These are phyloP conservation scores for Vidua macroura DNA, from an alignment of 2,113 vertebrate genomes.

Conservation along the genomic window DNA sequence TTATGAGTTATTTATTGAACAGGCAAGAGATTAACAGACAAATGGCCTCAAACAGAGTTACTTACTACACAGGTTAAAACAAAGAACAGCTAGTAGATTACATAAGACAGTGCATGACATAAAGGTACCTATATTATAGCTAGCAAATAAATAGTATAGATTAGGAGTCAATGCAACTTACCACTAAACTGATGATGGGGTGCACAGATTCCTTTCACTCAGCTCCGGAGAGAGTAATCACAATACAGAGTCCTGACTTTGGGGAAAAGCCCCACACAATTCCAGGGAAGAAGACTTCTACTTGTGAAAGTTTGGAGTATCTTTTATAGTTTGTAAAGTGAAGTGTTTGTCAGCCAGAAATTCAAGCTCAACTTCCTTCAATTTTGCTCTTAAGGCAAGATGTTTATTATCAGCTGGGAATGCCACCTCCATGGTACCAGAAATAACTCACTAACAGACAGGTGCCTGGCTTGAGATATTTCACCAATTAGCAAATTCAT, in stretches of 20 bases:
- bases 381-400: neutral
- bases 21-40: neutral
- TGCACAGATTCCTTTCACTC: neutral
- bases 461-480: neutral
- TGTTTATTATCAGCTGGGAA: neutral
- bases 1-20: neutral
- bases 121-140: neutral
- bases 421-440: neutral
- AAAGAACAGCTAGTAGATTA: neutral
- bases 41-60: neutral
- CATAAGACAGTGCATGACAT: neutral
- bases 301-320: neutral
- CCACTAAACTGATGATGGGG: neutral
- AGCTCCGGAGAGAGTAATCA: fast-evolving
- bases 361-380: neutral
- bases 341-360: neutral
- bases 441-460: neutral
- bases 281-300: neutral
- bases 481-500: neutral
- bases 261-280: neutral
- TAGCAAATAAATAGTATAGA: neutral
- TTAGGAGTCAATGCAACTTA: neutral
- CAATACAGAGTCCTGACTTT: fast-evolving
- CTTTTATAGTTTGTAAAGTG: neutral
- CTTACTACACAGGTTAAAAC: neutral